Conservation (phyloP, 2,113 vertebrate species). For the Lepidothrix coronata region DNA sequence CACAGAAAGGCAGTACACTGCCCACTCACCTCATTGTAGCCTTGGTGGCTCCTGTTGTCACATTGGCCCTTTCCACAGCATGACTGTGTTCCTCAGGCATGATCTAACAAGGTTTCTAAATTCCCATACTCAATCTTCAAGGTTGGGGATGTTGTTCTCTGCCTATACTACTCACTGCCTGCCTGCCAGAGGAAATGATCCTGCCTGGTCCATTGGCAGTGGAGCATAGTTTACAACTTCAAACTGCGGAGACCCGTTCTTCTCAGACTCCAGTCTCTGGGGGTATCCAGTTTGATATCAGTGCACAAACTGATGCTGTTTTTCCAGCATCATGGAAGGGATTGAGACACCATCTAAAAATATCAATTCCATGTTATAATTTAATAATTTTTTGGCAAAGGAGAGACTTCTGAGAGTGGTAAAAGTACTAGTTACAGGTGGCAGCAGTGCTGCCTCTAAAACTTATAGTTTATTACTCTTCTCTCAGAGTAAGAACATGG, state of each 20-base stretch:
- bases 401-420: not conserved
- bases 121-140: not conserved
- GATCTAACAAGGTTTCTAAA: not conserved
- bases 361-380: not conserved
- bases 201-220: not conserved
- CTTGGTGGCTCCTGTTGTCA: not conserved
- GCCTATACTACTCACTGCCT: not conserved
- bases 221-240: not conserved
- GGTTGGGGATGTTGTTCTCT: not conserved
- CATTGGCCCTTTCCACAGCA: not conserved
- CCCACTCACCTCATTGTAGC: not conserved
- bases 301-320: not conserved
- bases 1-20: fast-evolving
- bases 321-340: not conserved
- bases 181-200: fast-evolving
- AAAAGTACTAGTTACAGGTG: not conserved
- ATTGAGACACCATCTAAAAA: not conserved
- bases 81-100: not conserved
- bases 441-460: not conserved
- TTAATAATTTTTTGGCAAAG: not conserved
- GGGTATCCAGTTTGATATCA: not conserved
- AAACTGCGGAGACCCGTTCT: not conserved
- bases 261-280: not conserved
- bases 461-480: not conserved
- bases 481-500: not conserved